Evolutionary conservation across 2,888 invertebrate species (phyloP).

Genomic region (Parasteatoda lunata): DNA sequence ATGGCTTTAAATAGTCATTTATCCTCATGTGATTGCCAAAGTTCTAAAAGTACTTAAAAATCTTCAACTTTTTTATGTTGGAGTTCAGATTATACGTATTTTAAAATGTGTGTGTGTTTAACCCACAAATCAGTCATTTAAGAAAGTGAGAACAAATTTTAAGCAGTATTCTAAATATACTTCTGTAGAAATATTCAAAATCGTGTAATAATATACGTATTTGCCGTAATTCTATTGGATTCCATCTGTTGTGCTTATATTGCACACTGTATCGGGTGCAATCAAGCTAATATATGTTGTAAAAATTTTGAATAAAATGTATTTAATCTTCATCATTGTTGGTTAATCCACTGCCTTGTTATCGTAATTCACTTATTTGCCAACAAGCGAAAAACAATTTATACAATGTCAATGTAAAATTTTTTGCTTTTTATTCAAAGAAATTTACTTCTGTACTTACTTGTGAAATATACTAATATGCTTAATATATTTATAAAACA

Average conservation of each 20-base stretch:
- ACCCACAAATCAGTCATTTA: slow-evolving; percentile 36
- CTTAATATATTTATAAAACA: too few relatives aligned
- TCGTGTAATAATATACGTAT: slow-evolving; percentile 65
- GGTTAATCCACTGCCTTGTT: neutral
- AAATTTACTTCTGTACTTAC: too few relatives aligned
- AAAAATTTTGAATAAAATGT: slow-evolving; percentile 67
- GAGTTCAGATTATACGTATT: slow-evolving; percentile 61
- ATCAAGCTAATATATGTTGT: slow-evolving; percentile 65
- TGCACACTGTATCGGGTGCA: slow-evolving; percentile 64
- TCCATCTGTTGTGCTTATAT: slow-evolving; percentile 62
- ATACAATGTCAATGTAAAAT: too few relatives aligned
- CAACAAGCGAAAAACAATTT: too few relatives aligned
- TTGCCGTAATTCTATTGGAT: slow-evolving; percentile 44
- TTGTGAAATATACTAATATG: too few relatives aligned
- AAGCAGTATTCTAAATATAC: slow-evolving; percentile 45
- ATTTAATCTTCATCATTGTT: slow-evolving; percentile 59
- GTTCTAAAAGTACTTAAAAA: slow-evolving; percentile 45
- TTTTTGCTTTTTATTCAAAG: too few relatives aligned
- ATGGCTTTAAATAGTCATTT: too few relatives aligned
- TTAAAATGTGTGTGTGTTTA: slow-evolving; percentile 48
- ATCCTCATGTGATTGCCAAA: slow-evolving; percentile 38
- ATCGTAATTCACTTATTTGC: neutral
- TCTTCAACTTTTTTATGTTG: slow-evolving; percentile 10
- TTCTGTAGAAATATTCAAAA: slow-evolving; percentile 29
- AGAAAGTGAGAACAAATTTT: slow-evolving; percentile 49